These are phyloP conservation scores for Euspilapteryx auroguttella DNA, from an alignment of 2,888 invertebrate species.

Conservation along the genomic window DNA sequence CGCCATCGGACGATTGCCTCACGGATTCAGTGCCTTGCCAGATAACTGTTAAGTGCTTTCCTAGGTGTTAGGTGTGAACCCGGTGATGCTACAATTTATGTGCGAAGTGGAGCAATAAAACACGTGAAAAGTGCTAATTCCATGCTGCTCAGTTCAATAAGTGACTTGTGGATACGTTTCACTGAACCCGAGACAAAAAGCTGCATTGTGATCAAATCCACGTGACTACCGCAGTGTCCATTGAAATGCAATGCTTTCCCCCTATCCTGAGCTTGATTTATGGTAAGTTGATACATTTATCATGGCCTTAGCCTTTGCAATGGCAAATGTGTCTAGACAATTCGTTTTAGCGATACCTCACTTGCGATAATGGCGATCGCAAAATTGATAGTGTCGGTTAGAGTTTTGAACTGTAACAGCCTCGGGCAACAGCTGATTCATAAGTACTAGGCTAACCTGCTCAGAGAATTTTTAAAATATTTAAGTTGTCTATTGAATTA, in stretches of 20 bases:
- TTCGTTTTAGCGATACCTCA: neutral
- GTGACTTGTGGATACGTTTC: constrained; percentile 30
- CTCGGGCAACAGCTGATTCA: too few species aligned
- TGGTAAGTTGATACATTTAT: constrained; percentile 18
- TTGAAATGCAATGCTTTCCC: constrained; percentile 36
- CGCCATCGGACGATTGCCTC: constrained; percentile 24
- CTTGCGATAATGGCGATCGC: too few species aligned
- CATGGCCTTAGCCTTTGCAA: neutral
- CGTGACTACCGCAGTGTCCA: constrained; percentile 23
- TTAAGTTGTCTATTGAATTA: too few species aligned
- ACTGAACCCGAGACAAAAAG: constrained; percentile 39
- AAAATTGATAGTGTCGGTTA: too few species aligned
- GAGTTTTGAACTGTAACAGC: too few species aligned
- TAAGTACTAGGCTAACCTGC: too few species aligned
- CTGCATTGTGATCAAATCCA: constrained; percentile 38
- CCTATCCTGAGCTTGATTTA: constrained; percentile 35
- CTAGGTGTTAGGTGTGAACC: too few species aligned
- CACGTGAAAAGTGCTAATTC: constrained; percentile 43
- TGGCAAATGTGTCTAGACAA: neutral
- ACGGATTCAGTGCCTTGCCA: constrained; percentile 14
- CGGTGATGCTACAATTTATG: constrained; percentile 34
- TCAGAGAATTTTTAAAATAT: too few species aligned
- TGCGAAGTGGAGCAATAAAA: constrained; percentile 40
- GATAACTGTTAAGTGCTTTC: constrained; percentile 46
- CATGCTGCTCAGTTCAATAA: constrained; percentile 21